Base-by-base conservation (phyloP, 2,888 invertebrate species). In the Acrobasis consociella region DNA sequence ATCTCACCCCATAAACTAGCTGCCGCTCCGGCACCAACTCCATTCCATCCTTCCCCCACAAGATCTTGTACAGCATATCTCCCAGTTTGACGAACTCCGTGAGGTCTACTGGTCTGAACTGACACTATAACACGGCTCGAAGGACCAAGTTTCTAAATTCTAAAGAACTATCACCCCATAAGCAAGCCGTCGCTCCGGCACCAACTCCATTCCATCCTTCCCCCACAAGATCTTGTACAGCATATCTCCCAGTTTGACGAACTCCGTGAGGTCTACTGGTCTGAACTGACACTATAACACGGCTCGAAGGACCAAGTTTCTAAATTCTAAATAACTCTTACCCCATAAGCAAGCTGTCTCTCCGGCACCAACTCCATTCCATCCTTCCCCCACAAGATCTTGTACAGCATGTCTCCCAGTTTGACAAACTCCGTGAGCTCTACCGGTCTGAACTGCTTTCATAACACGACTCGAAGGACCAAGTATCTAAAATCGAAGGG, bases 231-330 rank as follows among this genome's bases (percentile, higher is more conserved):
- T 73, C 93, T 88, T 62, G 62, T 89, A 76, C 68, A 91, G 75
- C 69, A 76, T 69, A 60, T 78, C 74, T 0, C 95, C 96, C 69
- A 97, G 94, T 89, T 98, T 98, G 0, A 97, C 94, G 74, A 95
- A 97, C 86, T 97, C 98, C 17, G 94, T 94, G 55, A 99, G 89
- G 81, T 96, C 95, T 1, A 99, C 96, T 0, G 99, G 99, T 51
- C 99, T 94, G 88, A 99, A 99, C 79, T 98, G 94, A 64, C 96
- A 94, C 13, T 95, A 94, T 83, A 96, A 99, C 13, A 97, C 96
- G 0, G 98, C 96, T 62, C 95, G 93, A 1, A 99, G 90, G 86
- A 98, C 7, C 7, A 31, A 39, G 39, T 16, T 16, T 56, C 15
- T 2, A 37, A 38, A 42, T 22, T 22, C 22, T 16, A 7, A 50